Evolutionary conservation across 2,797 vertebrate genomes (phyloP).

Genomic region (Schizopygopsis malacanthus): DNA sequence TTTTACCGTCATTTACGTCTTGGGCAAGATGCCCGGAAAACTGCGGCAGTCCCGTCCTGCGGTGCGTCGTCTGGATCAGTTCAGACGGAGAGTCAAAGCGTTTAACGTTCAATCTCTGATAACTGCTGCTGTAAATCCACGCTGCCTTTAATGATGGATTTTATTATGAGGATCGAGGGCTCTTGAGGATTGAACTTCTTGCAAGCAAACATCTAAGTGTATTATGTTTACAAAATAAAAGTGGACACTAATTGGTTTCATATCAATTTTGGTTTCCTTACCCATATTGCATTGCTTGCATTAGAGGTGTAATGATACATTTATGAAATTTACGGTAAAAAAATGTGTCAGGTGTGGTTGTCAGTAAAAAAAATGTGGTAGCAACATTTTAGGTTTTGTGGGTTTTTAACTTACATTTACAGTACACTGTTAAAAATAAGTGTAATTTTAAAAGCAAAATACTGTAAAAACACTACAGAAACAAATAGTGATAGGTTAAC

Average conservation of each 20-base stretch:
- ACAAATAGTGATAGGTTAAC: too few relatives aligned
- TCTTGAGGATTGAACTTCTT: not conserved
- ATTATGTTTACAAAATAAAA: not conserved
- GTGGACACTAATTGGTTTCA: not conserved
- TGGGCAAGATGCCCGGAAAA: conserved; percentile 7
- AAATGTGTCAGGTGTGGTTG: too few relatives aligned
- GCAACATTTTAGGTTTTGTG: too few relatives aligned
- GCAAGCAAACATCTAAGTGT: not conserved
- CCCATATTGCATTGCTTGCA: not conserved
- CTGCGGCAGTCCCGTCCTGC: not conserved
- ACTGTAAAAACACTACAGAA: not conserved
- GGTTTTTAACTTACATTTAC: not conserved
- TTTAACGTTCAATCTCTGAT: not conserved
- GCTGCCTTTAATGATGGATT: not conserved
- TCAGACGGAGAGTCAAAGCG: not conserved
- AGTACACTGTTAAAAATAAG: not conserved
- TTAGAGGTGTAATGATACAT: not conserved
- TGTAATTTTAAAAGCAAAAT: not conserved
- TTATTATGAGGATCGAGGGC: not conserved
- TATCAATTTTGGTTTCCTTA: not conserved
- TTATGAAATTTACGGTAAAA: not conserved
- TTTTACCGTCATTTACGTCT: not conserved
- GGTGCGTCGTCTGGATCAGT: not conserved
- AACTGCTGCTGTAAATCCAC: not conserved
- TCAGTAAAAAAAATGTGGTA: not conserved